phyloP scores from a whole-genome alignment of 1,140 invertebrate genomes.

The Drosophila obscura region DNA sequence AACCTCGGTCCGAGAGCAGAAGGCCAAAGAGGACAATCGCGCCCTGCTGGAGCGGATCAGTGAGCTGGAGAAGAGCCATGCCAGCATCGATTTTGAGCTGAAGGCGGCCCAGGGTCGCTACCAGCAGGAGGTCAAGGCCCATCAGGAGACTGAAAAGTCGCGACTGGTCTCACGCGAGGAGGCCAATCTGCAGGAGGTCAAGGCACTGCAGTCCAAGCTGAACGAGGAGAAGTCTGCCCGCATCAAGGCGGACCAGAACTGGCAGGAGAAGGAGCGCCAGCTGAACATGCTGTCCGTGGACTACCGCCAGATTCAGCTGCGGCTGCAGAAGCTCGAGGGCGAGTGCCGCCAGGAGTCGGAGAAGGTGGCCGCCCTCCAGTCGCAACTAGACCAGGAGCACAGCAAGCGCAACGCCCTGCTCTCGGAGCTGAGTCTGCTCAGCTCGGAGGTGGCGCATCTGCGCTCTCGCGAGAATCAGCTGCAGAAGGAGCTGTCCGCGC shows the following conservation, averaged over 20 bases:
- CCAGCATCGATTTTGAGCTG: constrained; percentile 93
- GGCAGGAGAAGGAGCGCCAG: constrained; percentile 96
- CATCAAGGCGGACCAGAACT: constrained; percentile 92
- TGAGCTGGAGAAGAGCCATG: constrained; percentile 94
- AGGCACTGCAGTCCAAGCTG: constrained; percentile 94
- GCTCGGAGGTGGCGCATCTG: constrained; percentile 89
- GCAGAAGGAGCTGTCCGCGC: constrained; percentile 88
- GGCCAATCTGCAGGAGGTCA: constrained; percentile 92
- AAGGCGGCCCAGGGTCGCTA: constrained; percentile 94
- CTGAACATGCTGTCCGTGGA: constrained; percentile 97
- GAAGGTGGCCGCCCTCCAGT: constrained; percentile 91
- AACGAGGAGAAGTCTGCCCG: constrained; percentile 94
- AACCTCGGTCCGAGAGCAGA: constrained; percentile 88
- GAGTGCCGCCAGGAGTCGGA: constrained; percentile 94
- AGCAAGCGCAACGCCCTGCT: constrained; percentile 88
- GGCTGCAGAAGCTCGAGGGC: constrained; percentile 94
- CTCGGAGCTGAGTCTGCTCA: constrained; percentile 89
- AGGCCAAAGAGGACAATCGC: constrained; percentile 90
- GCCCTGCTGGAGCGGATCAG: constrained; percentile 92
- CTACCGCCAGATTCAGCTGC: constrained; percentile 95
- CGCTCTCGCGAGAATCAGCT: constrained; percentile 91
- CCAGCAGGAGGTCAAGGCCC: constrained; percentile 94
- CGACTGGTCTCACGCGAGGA: constrained; percentile 94
- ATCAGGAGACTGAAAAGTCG: constrained; percentile 94
- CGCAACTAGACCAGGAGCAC: constrained; percentile 95